Conservation (phyloP, 2,797 vertebrate genomes). For the Pangasius krempfi region DNA sequence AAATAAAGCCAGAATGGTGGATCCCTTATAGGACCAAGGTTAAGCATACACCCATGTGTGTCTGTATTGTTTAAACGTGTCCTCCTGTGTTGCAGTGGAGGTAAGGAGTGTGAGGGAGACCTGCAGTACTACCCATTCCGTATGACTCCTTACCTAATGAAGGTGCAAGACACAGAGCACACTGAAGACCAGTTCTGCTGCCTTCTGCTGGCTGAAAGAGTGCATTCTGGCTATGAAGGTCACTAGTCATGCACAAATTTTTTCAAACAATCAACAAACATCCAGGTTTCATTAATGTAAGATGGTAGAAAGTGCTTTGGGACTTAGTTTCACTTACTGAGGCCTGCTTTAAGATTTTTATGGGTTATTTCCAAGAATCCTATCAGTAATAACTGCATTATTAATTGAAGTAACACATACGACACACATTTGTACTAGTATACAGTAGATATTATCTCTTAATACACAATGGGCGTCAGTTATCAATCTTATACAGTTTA, state of each 20-base stretch:
- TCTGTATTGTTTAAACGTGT: background rate
- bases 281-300: background rate
- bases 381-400: background rate
- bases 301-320: background rate
- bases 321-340: background rate
- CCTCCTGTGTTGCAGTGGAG: slow-evolving; percentile 71
- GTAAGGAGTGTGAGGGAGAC: slow-evolving; percentile 78
- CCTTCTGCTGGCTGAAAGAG: slow-evolving; percentile 91
- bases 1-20: background rate
- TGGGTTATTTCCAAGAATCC: background rate
- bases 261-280: background rate
- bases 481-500: background rate
- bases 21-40: background rate
- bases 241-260: slow-evolving; percentile 38
- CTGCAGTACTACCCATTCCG: slow-evolving; percentile 89
- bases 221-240: slow-evolving; percentile 98
- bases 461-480: background rate
- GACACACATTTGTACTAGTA: background rate
- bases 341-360: background rate
- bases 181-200: slow-evolving; percentile 90
- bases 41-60: background rate
- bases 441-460: background rate
- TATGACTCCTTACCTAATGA: slow-evolving; percentile 94
- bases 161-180: slow-evolving; percentile 80
- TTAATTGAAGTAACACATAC: background rate